phyloP scores from a whole-genome alignment of 2,113 vertebrate species.

The Nibea albiflora region DNA sequence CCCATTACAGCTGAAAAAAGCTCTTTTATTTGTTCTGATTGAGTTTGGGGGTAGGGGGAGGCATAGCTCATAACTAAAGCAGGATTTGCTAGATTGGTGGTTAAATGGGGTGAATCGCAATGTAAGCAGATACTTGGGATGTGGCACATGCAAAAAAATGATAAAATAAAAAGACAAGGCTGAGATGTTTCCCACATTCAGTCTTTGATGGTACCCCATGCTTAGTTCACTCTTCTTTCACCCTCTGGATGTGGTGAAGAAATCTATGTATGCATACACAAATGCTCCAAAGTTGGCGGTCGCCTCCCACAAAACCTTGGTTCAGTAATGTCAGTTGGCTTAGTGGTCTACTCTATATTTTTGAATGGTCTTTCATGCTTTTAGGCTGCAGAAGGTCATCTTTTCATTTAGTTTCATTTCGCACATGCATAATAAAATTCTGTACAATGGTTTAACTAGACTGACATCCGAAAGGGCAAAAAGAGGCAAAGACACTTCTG shows the following conservation, averaged over 20 bases:
- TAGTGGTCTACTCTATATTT: too few species aligned
- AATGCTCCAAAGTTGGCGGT: too few species aligned
- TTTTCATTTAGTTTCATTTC: too few species aligned
- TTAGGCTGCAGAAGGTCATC: too few species aligned
- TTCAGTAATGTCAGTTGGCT: too few species aligned
- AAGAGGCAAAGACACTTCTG: too few species aligned
- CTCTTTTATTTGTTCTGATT: slow-evolving; percentile 74
- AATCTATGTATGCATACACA: too few species aligned
- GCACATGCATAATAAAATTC: too few species aligned
- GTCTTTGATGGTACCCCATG: not conserved
- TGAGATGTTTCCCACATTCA: not conserved
- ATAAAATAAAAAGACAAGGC: slow-evolving; percentile 18
- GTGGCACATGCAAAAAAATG: slow-evolving; percentile 8
- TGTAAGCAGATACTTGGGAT: slow-evolving; percentile 42
- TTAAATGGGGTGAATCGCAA: slow-evolving; percentile 59
- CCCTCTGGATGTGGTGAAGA: not conserved
- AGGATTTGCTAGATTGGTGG: slow-evolving; percentile 68
- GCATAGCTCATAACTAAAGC: slow-evolving; percentile 70
- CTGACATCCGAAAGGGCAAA: too few species aligned
- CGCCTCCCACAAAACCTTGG: too few species aligned
- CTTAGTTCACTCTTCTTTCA: not conserved
- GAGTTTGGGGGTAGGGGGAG: slow-evolving; percentile 51
- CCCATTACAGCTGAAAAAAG: slow-evolving; percentile 71
- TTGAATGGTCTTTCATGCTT: too few species aligned
- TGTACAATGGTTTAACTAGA: too few species aligned